Base-by-base conservation (phyloP, 1,140 invertebrate genomes). In the Papilio machaon region DNA sequence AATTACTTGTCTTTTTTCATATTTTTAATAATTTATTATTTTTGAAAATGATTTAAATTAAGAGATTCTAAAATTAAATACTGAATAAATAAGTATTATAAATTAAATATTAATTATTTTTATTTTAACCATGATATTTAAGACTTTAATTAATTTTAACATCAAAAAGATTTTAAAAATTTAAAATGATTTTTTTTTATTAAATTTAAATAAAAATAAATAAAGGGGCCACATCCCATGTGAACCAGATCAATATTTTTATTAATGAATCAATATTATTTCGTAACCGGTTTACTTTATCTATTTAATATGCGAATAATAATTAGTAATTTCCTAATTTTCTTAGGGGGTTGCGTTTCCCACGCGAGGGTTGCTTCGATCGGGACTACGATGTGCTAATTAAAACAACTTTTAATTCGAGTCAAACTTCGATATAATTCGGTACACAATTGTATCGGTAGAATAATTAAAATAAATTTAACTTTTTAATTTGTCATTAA, bases 291-390 rank as follows among this genome's bases (percentile, higher is more conserved):
- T 88, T 88, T 73, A 78, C 52, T 83, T 83, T 76, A 76, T 81
- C 83, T 91, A 85, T 85, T 94, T 91, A 91, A 90, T 92, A 93
- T 94, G 92, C 88, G 88, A 92, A 94, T 94, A 92, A 88, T 90
- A 91, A 94, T 91, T 92, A 91, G 83, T 81, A 81, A 81, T 86
- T 89, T 92, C 86, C 86, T 85, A 86, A 85, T 87, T 89, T 87
- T 90, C 87, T 86, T 85, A 82, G 73, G 82, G 80, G 79, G 74
- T 58, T 82, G 76, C 8, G 74, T 92, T 43, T 93, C 92, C 92
- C 92, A 94, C 91, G 91, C 86, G 86, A 86, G 85, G 88, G 91
- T 30, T 64, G 49, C 49, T 23, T 9, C 19, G 23, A 30, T 30
- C 23, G 58, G 1, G 10, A 10, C 43, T 4, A 79, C 30, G 82